Percentiles rank a stretch among this genome's conserved stretches.
These are phyloP conservation scores for Lepus europaeus DNA, from an alignment of 2,113 vertebrate genomes.

Conservation along the genomic window DNA sequence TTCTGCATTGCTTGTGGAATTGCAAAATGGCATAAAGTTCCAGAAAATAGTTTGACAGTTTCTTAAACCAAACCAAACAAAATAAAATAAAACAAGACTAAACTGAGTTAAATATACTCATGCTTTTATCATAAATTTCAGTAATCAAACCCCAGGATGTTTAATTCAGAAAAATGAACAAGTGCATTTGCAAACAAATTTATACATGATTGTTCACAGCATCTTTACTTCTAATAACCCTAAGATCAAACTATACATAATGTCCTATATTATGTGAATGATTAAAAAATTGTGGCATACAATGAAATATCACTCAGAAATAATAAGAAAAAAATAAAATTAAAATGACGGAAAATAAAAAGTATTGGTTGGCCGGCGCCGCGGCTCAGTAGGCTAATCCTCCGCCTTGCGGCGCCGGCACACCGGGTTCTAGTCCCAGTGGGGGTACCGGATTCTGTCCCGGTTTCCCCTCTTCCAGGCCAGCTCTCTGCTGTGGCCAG, in stretches of 20 bases:
- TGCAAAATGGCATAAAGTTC: neutral
- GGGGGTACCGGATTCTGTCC: too few species aligned
- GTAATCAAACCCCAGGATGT: neutral
- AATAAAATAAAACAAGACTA: too few species aligned
- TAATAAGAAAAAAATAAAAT: neutral
- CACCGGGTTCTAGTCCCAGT: too few species aligned
- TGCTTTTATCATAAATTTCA: neutral
- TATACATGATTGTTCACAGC: neutral
- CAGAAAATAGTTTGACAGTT: neutral
- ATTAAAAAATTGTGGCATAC: neutral
- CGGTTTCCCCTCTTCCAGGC: too few species aligned
- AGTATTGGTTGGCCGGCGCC: neutral
- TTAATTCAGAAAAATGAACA: neutral
- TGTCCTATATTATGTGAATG: neutral
- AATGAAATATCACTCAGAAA: neutral
- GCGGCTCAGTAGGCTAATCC: too few species aligned
- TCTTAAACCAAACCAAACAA: neutral
- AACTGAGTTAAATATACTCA: too few species aligned
- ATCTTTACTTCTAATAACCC: neutral
- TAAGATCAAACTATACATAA: neutral
- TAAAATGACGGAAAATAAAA: neutral
- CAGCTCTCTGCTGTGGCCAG: too few species aligned
- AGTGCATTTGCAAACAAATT: neutral
- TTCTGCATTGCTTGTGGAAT: neutral
- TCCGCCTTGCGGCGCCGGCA: too few species aligned